These are phyloP conservation scores for Halesus radiatus DNA, from an alignment of 1,140 invertebrate species.

Conservation along the genomic window DNA sequence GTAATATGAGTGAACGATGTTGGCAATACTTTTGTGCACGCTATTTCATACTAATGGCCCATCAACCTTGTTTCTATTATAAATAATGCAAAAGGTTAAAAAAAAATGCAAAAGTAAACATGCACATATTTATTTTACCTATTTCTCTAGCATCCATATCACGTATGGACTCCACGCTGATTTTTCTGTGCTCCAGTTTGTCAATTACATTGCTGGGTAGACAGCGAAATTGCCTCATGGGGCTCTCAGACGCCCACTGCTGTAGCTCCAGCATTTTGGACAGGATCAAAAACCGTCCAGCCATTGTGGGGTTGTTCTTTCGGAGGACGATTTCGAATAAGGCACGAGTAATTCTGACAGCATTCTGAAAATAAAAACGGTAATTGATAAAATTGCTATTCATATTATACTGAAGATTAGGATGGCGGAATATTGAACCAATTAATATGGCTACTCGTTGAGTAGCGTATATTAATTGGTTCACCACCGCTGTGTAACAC, in stretches of 20 bases:
- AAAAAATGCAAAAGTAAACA: no score
- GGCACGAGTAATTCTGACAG: slow-evolving; percentile 89
- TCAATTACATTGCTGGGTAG: slow-evolving; percentile 84
- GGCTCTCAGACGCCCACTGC: slow-evolving; percentile 90
- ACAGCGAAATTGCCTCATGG: slow-evolving; percentile 88
- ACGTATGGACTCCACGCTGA: slow-evolving; percentile 82
- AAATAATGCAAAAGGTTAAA: no score
- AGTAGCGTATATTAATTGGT: no score
- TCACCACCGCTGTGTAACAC: no score
- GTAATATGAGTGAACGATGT: no score
- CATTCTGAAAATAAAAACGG: slow-evolving; percentile 77
- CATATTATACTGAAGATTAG: no score
- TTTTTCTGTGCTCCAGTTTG: slow-evolving; percentile 84
- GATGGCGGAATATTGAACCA: no score
- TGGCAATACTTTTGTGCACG: no score
- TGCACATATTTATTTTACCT: no score
- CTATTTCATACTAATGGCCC: no score
- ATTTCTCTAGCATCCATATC: slow-evolving; percentile 93
- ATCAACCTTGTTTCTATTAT: no score
- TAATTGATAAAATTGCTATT: not conserved
- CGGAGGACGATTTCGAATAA: slow-evolving; percentile 95
- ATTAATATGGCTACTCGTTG: no score
- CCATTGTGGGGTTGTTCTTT: slow-evolving; percentile 91
- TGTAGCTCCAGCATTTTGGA: slow-evolving; percentile 93
- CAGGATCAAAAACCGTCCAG: slow-evolving; percentile 84